phyloP scores from a whole-genome alignment of 2,888 invertebrate species.

The Gymnoscelis rufifasciata region DNA sequence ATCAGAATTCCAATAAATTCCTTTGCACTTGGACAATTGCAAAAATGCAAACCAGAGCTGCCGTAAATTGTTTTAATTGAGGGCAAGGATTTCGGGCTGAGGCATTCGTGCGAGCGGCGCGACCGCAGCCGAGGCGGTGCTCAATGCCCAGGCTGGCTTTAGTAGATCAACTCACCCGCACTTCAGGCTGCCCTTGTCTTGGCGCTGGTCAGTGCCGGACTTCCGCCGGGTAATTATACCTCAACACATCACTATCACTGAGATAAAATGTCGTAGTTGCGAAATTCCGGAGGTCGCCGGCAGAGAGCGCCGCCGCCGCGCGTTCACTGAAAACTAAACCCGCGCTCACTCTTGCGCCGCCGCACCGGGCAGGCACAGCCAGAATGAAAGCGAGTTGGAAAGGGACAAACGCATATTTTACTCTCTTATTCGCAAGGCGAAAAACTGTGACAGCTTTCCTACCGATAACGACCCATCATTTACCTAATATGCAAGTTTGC shows the following conservation, averaged over 20 bases:
- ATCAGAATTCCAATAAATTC: slow-evolving; percentile 31
- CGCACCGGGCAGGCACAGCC: slow-evolving; percentile 32
- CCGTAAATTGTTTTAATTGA: slow-evolving; percentile 70
- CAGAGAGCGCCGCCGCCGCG: slow-evolving; percentile 68
- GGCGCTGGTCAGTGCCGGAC: slow-evolving; percentile 39
- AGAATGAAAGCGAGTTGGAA: slow-evolving; percentile 68
- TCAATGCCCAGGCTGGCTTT: slow-evolving; percentile 32
- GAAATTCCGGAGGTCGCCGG: slow-evolving; percentile 64
- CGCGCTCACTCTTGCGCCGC: slow-evolving; percentile 50
- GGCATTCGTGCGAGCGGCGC: slow-evolving; percentile 37
- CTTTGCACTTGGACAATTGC: slow-evolving; percentile 40
- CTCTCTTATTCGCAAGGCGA: slow-evolving; percentile 56
- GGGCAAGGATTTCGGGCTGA: slow-evolving; percentile 69
- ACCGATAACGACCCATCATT: slow-evolving; percentile 35
- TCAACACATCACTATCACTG: slow-evolving; percentile 69
- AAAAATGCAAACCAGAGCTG: slow-evolving; percentile 57
- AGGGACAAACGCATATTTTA: slow-evolving; percentile 68
- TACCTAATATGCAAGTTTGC: slow-evolving; percentile 35
- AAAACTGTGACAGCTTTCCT: slow-evolving; percentile 59
- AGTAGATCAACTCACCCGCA: slow-evolving; percentile 53
- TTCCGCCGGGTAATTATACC: slow-evolving; percentile 49
- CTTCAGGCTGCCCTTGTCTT: slow-evolving; percentile 44
- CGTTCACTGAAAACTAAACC: slow-evolving; percentile 72
- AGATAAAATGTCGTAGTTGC: slow-evolving; percentile 53
- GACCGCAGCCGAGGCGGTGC: slow-evolving; percentile 36